Evolutionary conservation across 1,140 invertebrate genomes (phyloP).

Genomic region (Rhagoletis zephyria): DNA sequence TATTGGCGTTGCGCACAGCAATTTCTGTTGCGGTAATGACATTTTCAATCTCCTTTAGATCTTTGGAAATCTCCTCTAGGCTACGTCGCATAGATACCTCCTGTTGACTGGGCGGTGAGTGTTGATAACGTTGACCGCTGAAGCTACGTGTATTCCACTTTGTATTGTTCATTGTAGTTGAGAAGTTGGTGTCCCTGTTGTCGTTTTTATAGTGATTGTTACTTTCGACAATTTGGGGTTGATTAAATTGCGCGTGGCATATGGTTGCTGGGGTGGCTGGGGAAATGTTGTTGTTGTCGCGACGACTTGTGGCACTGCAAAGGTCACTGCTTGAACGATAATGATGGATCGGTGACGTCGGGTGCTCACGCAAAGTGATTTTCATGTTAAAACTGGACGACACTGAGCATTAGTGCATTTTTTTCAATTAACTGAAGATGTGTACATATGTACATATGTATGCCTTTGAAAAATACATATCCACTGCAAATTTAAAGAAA

Average conservation of each 20-base stretch:
- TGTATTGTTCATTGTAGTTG: conserved; percentile 14
- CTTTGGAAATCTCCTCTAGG: conserved; percentile 71
- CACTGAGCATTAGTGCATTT: neutral
- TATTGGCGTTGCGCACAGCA: conserved; percentile 63
- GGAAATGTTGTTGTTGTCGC: neutral
- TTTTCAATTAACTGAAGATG: neutral
- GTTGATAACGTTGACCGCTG: neutral
- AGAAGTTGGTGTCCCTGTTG: neutral
- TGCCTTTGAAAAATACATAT: neutral
- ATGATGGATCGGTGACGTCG: neutral
- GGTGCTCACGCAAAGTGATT: neutral
- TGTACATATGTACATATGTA: neutral
- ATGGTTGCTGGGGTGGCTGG: neutral
- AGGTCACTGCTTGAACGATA: conserved; percentile 18
- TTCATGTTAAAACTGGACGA: neutral
- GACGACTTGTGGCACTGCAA: neutral
- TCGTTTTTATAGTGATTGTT: neutral
- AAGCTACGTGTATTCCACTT: conserved; percentile 39
- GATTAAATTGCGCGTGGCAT: neutral
- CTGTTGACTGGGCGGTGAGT: conserved; percentile 60
- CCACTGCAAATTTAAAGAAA: neutral
- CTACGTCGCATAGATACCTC: conserved; percentile 68
- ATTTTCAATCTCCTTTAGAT: conserved; percentile 71
- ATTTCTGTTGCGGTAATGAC: conserved; percentile 71
- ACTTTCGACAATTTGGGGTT: neutral